These are phyloP conservation scores for Latrodectus hesperus DNA, from an alignment of 2,888 invertebrate species.

Conservation along the genomic window DNA sequence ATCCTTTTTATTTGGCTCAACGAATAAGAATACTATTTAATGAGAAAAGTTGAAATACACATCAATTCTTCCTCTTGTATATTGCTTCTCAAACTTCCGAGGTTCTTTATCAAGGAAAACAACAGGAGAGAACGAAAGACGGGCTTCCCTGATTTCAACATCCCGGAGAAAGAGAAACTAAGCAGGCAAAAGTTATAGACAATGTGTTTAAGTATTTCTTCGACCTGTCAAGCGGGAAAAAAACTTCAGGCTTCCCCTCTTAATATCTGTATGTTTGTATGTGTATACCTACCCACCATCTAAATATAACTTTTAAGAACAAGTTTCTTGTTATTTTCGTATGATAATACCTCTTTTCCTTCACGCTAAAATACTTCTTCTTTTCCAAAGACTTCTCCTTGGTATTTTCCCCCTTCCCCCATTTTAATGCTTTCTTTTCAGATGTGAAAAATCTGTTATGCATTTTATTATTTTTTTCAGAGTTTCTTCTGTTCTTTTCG, in stretches of 20 bases:
- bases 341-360: conserved; percentile 41
- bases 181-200: conserved; percentile 9
- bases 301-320: conserved; percentile 52
- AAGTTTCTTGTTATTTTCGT: conserved; percentile 49
- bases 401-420: background rate
- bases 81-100: no score
- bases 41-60: no score
- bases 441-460: background rate
- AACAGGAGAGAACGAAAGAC: no score
- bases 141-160: no score
- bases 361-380: background rate
- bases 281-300: conserved; percentile 12
- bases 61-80: no score
- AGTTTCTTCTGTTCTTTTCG: background rate
- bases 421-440: background rate
- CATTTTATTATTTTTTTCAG: conserved; percentile 16
- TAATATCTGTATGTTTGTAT: background rate
- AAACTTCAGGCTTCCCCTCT: background rate
- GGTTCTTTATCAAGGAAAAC: no score
- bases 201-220: conserved; percentile 29
- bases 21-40: no score
- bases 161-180: no score
- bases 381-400: conserved; percentile 25
- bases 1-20: no score
- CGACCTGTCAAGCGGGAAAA: conserved; percentile 8